Base-by-base conservation (phyloP, 2,113 vertebrate species). In the Rana temporaria region DNA sequence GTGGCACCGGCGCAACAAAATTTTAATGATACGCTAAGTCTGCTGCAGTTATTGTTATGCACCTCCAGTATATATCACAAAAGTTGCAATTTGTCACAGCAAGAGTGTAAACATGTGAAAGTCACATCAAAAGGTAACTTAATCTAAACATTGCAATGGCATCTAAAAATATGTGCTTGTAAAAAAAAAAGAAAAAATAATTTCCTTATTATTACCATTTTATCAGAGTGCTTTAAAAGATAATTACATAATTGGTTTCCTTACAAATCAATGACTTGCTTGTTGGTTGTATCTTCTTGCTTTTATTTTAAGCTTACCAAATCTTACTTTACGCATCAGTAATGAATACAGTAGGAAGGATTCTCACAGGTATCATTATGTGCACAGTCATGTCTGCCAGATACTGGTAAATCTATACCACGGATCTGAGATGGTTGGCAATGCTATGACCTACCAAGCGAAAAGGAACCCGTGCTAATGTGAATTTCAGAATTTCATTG, bases 401-500 rank as follows among this genome's bases (percentile, higher is more conserved):
- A 86, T 78, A 30, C 77, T 67, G 57, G 20, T 30, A 85, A 89
- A 84, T 84, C 75, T 65, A 85, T 66, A 65, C 57, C 4, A 1
- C 16, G 62, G 88, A 86, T 11, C 72, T 70, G 78, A 87, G 59
- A 34, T 3, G 26, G 38, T 55, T 85, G 4, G 76, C 74, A 79
- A 32, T 75, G 38, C 18, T 62, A 38, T 83, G 72, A 67, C 79
- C 7, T 9, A 65, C 84, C 52, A 65, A 4, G 73, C 42, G 81
- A 84, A 83, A 64, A 86, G 81, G 16, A 2, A 66, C 63, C 9
- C 15, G 34, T 79, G 24, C 48, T 78, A 48, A 84, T 77, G 88
- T 79, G 84, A 71, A 63, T 67, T 76, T 70, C 19, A 73, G 64
- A 86, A 84, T 89, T 88, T 85, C 81, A 62, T 85, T 86, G 82